A percentile compares a stretch with the other conserved stretches of the same genome.
Conservation (phyloP, 2,113 vertebrate species). For the Muntiacus muntjak region DNA sequence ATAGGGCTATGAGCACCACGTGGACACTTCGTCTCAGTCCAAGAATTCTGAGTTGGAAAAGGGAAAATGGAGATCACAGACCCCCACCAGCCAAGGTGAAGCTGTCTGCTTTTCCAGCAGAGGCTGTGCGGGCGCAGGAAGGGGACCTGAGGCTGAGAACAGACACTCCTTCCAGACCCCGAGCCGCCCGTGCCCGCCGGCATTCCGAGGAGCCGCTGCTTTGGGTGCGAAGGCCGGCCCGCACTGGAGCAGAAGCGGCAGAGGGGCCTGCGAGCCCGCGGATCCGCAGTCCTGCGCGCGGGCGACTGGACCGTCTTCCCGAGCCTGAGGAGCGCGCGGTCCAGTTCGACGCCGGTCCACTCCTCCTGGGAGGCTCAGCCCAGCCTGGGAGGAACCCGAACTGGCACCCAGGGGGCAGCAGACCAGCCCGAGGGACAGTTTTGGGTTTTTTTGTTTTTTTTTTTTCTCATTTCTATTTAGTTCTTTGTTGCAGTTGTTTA, state of each 20-base stretch:
- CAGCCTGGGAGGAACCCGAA: not conserved
- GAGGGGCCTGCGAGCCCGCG: not conserved
- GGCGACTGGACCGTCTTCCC: not conserved
- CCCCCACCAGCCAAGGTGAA: not conserved
- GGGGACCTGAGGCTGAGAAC: not conserved
- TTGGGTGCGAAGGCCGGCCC: no score
- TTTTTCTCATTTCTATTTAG: not conserved
- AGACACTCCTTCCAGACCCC: not conserved
- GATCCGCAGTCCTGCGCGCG: not conserved
- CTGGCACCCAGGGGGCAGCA: not conserved
- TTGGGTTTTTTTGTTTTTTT: not conserved
- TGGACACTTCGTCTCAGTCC: not conserved
- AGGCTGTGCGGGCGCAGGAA: not conserved
- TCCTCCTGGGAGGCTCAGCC: not conserved
- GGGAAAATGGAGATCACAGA: not conserved
- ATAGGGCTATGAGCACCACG: not conserved
- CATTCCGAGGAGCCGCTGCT: not conserved
- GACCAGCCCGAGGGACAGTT: not conserved
- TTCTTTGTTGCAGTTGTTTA: not conserved
- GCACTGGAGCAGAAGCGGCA: not conserved
- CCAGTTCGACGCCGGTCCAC: not conserved
- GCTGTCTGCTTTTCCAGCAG: not conserved
- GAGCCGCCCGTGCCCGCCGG: not conserved
- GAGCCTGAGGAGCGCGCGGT: not conserved
- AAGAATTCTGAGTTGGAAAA: not conserved